Percentiles rank a stretch among this genome's conserved stretches.
These are phyloP conservation scores for Asarcornis scutulata DNA, from an alignment of 2,113 vertebrate genomes.

Conservation along the genomic window DNA sequence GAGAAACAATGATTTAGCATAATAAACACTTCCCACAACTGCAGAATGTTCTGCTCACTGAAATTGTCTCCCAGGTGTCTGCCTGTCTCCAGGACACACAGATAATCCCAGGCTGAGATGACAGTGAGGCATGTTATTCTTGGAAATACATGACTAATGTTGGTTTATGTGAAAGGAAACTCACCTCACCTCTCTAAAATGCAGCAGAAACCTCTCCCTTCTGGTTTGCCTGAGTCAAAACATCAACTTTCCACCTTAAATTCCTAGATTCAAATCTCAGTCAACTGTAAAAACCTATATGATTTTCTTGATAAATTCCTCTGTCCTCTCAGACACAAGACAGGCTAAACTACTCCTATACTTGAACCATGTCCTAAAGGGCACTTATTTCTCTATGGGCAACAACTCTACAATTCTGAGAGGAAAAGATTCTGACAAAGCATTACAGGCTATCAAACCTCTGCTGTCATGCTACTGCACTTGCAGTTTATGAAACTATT, in stretches of 20 bases:
- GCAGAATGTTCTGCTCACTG: constrained; percentile 67
- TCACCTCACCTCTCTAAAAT: constrained; percentile 15
- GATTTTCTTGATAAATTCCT: constrained; percentile 35
- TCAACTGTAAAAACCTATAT: not conserved
- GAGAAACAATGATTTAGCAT: constrained; percentile 73
- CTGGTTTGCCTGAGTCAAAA: constrained; percentile 48
- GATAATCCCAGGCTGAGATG: constrained; percentile 60
- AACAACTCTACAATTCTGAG: constrained; percentile 32
- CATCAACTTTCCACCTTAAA: constrained; percentile 25
- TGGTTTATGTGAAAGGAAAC: constrained; percentile 23
- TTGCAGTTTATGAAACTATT: constrained; percentile 35
- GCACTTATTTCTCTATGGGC: constrained; percentile 7
- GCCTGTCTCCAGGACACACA: constrained; percentile 34
- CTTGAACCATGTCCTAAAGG: constrained; percentile 51
- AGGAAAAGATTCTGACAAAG: constrained; percentile 61
- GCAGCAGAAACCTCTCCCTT: constrained; percentile 30
- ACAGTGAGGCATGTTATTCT: constrained; percentile 64
- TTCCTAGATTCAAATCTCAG: constrained; percentile 20
- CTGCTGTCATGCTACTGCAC: constrained; percentile 7
- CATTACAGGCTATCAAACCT: constrained; percentile 32
- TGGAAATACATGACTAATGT: constrained; percentile 62
- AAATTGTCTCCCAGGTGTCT: constrained; percentile 49
- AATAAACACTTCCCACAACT: constrained; percentile 71
- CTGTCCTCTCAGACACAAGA: constrained; percentile 18
- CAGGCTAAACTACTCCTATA: constrained; percentile 54